Percentiles rank a stretch among this genome's conserved stretches.
Evolutionary conservation across 1,140 invertebrate species (phyloP).

Genomic region (Choristoneura fumiferana): DNA sequence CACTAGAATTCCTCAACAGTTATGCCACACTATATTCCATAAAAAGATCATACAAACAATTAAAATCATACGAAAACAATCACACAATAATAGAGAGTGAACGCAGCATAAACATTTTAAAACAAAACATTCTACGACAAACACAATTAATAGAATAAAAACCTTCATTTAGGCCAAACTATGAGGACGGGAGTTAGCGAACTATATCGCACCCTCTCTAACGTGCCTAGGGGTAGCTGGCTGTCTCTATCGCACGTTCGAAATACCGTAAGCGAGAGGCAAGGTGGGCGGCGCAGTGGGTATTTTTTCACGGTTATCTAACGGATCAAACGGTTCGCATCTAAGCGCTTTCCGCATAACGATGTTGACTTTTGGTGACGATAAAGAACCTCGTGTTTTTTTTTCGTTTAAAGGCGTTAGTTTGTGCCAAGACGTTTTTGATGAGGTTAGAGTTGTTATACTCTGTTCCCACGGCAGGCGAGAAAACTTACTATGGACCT

Average conservation of each 20-base stretch:
- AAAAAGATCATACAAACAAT: slow-evolving; percentile 8
- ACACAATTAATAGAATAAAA: slow-evolving; percentile 47
- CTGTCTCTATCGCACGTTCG: slow-evolving; percentile 52
- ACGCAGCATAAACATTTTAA: slow-evolving; percentile 10
- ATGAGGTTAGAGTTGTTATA: too few species aligned
- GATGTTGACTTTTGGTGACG: slow-evolving; percentile 52
- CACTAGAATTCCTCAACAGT: too few species aligned
- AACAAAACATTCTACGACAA: slow-evolving; percentile 29
- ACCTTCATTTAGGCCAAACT: slow-evolving; percentile 54
- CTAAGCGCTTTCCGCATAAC: slow-evolving; percentile 43
- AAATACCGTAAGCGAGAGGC: slow-evolving; percentile 63
- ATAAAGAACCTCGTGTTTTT: slow-evolving; percentile 32
- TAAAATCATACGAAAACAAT: slow-evolving; percentile 16
- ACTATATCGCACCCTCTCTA: slow-evolving; percentile 39
- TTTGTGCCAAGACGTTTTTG: background rate
- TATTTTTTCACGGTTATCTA: slow-evolving; percentile 67
- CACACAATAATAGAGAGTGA: slow-evolving; percentile 13
- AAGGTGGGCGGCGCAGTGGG: slow-evolving; percentile 47
- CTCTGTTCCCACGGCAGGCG: too few species aligned
- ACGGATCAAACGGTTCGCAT: slow-evolving; percentile 54
- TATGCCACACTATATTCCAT: too few species aligned
- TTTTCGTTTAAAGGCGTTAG: background rate
- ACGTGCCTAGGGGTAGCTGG: slow-evolving; percentile 23
- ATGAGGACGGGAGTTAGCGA: slow-evolving; percentile 38
- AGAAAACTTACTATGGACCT: too few species aligned